Evolutionary conservation across 2,797 vertebrate genomes (phyloP).

Genomic region (Diplodus puntazzo): DNA sequence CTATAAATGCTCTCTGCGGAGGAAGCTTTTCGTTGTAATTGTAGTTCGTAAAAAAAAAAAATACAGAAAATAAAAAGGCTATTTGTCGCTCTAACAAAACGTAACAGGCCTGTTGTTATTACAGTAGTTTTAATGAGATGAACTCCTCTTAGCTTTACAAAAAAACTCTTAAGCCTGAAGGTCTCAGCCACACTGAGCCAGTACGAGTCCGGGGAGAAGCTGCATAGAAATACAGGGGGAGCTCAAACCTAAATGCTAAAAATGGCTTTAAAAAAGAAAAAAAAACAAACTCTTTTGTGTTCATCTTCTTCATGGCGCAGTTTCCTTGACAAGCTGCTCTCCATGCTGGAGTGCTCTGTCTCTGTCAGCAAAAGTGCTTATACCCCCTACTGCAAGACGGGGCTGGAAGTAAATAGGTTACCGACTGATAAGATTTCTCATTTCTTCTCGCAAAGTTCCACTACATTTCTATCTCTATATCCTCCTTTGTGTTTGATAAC

Average conservation of each 20-base stretch:
- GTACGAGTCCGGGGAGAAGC: slow-evolving; percentile 31
- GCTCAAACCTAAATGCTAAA: slow-evolving; percentile 21
- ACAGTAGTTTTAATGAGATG: slow-evolving; percentile 61
- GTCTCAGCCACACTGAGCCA: slow-evolving; percentile 34
- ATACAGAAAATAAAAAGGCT: slow-evolving; percentile 27
- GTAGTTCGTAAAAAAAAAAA: slow-evolving; percentile 33
- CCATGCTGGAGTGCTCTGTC: slow-evolving; percentile 62
- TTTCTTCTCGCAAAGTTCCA: slow-evolving; percentile 36
- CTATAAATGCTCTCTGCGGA: slow-evolving; percentile 35
- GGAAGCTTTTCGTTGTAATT: slow-evolving; percentile 32
- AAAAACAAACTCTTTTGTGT: slow-evolving; percentile 25
- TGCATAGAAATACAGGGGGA: neutral
- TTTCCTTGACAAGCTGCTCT: slow-evolving; percentile 70
- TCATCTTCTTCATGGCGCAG: slow-evolving; percentile 60
- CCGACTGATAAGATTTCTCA: slow-evolving; percentile 61
- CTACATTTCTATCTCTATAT: slow-evolving; percentile 18
- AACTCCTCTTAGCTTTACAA: slow-evolving; percentile 39
- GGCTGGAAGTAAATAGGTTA: slow-evolving; percentile 73
- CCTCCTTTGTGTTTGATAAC: slow-evolving; percentile 62
- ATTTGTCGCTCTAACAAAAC: slow-evolving; percentile 58
- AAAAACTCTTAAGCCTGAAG: slow-evolving; percentile 33
- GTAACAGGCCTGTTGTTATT: slow-evolving; percentile 51
- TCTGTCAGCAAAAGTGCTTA: slow-evolving; percentile 73
- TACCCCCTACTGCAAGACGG: slow-evolving; percentile 46
- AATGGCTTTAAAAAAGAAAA: neutral